Percentiles rank a stretch among this genome's conserved stretches.
Conservation (phyloP, 2,797 vertebrate species). For the Simalia tracyae region DNA sequence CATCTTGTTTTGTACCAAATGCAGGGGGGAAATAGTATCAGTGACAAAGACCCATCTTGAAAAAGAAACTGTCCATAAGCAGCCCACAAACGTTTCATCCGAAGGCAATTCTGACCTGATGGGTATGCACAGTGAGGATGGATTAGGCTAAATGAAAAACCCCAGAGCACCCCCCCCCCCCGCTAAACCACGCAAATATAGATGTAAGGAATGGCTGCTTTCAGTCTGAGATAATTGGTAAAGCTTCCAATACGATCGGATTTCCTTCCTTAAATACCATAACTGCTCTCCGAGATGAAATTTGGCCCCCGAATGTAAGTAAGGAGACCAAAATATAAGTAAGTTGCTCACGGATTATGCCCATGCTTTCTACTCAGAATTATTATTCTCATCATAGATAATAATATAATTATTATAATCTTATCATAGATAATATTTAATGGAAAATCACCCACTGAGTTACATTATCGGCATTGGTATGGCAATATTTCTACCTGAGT, state of each 20-base stretch:
- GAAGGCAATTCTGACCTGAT: not conserved
- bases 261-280: not conserved
- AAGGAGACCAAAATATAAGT: not conserved
- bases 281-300: not conserved
- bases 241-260: not conserved
- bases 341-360: not conserved
- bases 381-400: not conserved
- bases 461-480: not conserved
- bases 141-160: not conserved
- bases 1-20: not conserved
- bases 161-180: not conserved
- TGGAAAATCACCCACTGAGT: not conserved
- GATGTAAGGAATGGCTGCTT: not conserved
- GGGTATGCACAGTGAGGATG: not conserved
- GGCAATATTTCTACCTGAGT: too few relatives aligned
- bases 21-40: not conserved
- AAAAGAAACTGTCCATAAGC: not conserved
- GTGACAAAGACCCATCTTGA: not conserved
- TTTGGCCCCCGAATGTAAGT: not conserved
- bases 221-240: not conserved
- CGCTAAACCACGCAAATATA: not conserved
- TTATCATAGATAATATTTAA: not conserved
- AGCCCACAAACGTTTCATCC: not conserved
- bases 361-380: not conserved
- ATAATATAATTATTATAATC: not conserved